These are phyloP conservation scores for Itoplectis maculator DNA, from an alignment of 2,888 invertebrate species.

Conservation along the genomic window DNA sequence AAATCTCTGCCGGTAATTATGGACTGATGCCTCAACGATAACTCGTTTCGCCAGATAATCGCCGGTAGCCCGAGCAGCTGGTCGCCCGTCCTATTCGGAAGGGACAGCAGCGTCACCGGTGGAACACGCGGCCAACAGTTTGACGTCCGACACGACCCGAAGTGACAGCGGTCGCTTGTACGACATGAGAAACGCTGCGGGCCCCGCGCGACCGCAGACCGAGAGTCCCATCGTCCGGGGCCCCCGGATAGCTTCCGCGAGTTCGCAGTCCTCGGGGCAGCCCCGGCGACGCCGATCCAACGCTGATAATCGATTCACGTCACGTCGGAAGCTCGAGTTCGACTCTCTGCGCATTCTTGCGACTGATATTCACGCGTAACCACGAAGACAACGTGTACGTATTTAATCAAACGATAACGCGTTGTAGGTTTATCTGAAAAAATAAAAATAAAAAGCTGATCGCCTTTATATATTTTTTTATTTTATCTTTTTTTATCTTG, in stretches of 20 bases:
- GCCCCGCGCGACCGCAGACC: slow-evolving; percentile 68
- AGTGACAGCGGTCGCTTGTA: slow-evolving; percentile 77
- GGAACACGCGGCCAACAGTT: slow-evolving; percentile 50
- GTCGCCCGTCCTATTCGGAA: background rate
- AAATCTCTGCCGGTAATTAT: slow-evolving; percentile 2
- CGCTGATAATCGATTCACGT: slow-evolving; percentile 70
- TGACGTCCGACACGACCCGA: slow-evolving; percentile 75
- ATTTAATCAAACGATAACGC: too few relatives aligned
- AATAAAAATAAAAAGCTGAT: too few relatives aligned
- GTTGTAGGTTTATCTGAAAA: too few relatives aligned
- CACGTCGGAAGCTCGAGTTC: slow-evolving; percentile 64
- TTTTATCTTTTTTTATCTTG: too few relatives aligned
- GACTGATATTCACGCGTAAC: background rate
- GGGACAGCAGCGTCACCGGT: background rate
- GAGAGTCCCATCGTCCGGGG: slow-evolving; percentile 54
- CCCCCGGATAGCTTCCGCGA: slow-evolving; percentile 58
- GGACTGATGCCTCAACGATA: background rate
- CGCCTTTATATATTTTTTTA: too few relatives aligned
- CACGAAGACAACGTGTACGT: background rate
- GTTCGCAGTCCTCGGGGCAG: background rate
- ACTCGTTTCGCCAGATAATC: slow-evolving; percentile 75
- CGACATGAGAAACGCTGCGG: slow-evolving; percentile 67
- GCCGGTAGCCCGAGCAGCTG: background rate
- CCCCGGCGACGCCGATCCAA: background rate
- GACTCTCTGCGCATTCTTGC: slow-evolving; percentile 20